Percentiles rank a stretch among this genome's conserved stretches.
Conservation (phyloP, 2,888 invertebrate species). For the Zaprionus obscuricornis region DNA sequence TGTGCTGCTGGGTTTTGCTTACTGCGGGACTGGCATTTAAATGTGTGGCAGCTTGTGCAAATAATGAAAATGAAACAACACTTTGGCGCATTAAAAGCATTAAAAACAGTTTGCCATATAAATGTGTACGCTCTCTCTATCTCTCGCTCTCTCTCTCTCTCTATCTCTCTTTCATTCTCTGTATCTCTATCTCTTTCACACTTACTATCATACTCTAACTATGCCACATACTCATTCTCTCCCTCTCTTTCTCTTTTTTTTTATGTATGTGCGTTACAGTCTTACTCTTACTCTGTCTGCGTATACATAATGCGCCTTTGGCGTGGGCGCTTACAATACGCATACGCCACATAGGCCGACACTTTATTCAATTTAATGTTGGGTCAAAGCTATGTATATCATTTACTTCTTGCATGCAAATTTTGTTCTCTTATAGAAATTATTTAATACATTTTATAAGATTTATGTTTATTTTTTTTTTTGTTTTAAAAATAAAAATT, state of each 20-base stretch:
- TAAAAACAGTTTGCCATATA: slow-evolving; percentile 76
- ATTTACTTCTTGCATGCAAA: slow-evolving; percentile 6
- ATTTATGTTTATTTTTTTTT: background rate
- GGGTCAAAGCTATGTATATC: slow-evolving; percentile 4
- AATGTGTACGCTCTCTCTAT: slow-evolving; percentile 42
- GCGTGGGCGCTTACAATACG: slow-evolving; percentile 32
- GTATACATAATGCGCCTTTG: slow-evolving; percentile 64
- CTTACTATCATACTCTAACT: too few relatives aligned
- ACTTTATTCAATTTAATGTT: background rate
- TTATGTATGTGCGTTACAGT: background rate
- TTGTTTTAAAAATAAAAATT: background rate
- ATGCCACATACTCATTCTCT: too few relatives aligned
- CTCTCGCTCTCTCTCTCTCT: background rate
- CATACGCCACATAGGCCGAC: slow-evolving; percentile 62
- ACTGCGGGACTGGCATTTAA: slow-evolving; percentile 61
- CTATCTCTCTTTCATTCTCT: background rate
- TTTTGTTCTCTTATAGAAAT: too few relatives aligned
- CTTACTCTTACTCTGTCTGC: too few relatives aligned
- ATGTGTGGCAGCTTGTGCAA: slow-evolving; percentile 76
- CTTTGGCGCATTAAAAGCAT: slow-evolving; percentile 78
- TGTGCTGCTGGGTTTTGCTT: background rate
- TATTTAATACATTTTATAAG: background rate
- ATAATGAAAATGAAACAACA: slow-evolving; percentile 79
- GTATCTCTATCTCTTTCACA: background rate
- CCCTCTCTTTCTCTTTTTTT: background rate